Evolutionary conservation across 2,113 vertebrate genomes (phyloP).

Genomic region (Propithecus coquereli): DNA sequence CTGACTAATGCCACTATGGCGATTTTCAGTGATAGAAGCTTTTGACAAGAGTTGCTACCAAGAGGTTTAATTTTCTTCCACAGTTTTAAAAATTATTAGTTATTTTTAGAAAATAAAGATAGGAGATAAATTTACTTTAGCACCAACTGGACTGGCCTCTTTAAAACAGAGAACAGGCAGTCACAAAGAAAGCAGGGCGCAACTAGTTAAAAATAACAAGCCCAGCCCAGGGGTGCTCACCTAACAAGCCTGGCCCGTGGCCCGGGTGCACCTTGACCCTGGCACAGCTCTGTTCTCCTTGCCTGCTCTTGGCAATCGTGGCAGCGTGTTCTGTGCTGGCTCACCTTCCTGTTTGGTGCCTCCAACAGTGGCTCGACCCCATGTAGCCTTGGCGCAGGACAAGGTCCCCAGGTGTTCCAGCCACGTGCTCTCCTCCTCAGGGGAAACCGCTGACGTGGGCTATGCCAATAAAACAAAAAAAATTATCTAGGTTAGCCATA

Average conservation of each 20-base stretch:
- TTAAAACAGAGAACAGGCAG: not conserved
- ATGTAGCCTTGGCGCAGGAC: fast-evolving
- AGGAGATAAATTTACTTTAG: not conserved
- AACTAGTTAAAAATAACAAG: not conserved
- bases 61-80: not conserved
- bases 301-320: not conserved
- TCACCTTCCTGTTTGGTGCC: not conserved
- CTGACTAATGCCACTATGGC: not conserved
- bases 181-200: not conserved
- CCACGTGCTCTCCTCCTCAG: not conserved
- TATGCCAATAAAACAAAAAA: not conserved
- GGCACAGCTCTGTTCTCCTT: not conserved
- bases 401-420: fast-evolving
- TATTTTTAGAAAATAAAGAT: conserved; percentile 18
- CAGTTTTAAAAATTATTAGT: not conserved
- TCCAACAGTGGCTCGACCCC: not conserved
- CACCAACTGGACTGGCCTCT: not conserved
- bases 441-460: not conserved
- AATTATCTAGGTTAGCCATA: not conserved
- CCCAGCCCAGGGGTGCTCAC: not conserved
- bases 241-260: not conserved
- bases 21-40: not conserved
- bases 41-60: not conserved
- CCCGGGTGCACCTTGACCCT: not conserved
- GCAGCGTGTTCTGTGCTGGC: fast-evolving